A percentile compares a stretch with the other conserved stretches of the same genome.
Conservation (phyloP, 2,113 vertebrate genomes). For the Vanacampus margaritifer region DNA sequence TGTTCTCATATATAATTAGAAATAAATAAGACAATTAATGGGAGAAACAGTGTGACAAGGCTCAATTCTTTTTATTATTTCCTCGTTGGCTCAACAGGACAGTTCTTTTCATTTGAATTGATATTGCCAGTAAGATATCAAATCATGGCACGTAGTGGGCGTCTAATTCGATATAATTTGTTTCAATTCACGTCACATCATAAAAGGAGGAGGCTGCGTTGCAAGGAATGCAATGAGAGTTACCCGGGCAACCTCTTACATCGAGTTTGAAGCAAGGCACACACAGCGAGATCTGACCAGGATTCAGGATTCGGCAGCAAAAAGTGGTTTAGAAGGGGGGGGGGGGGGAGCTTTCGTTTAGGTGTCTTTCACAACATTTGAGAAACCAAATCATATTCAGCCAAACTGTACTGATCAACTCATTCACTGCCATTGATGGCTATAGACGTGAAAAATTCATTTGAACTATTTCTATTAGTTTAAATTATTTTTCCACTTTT, state of each 20-base stretch:
- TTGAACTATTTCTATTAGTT: too few species aligned
- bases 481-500: too few species aligned
- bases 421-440: too few species aligned
- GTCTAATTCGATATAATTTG: background rate
- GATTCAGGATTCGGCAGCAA: too few species aligned
- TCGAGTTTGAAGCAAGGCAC: background rate
- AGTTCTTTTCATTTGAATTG: background rate
- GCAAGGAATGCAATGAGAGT: background rate
- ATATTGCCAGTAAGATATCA: background rate
- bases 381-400: background rate
- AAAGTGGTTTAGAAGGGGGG: background rate
- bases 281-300: background rate
- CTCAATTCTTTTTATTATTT: background rate
- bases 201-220: background rate
- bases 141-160: slow-evolving; percentile 9
- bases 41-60: background rate
- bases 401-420: background rate
- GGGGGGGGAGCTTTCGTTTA: background rate
- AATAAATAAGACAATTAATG: background rate
- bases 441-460: too few species aligned
- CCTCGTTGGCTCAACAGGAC: background rate
- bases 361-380: background rate
- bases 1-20: background rate
- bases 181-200: background rate
- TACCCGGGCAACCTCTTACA: background rate